Evolutionary conservation across 2,888 invertebrate genomes (phyloP).

Genomic region (Notocelia uddmanniana): DNA sequence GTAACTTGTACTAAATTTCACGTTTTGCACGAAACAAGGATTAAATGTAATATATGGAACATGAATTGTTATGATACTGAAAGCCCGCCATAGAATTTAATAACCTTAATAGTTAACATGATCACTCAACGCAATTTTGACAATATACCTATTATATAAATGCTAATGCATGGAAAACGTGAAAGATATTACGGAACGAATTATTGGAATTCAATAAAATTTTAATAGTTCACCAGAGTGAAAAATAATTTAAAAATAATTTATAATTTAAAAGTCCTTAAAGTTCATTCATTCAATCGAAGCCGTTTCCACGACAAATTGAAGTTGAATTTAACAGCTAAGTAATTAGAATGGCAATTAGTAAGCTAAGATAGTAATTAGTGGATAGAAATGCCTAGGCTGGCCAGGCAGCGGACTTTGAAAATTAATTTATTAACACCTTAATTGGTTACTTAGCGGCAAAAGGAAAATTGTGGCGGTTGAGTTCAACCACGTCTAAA

Average conservation of each 20-base stretch:
- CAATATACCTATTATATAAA: no score
- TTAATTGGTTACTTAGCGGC: constrained; percentile 57
- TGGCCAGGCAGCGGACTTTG: constrained; percentile 55
- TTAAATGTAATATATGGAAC: no score
- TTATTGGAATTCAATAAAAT: no score
- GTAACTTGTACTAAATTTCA: no score
- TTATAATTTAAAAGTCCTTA: background rate
- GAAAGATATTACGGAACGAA: no score
- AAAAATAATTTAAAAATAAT: background rate
- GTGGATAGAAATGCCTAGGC: constrained; percentile 57
- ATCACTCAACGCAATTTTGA: background rate
- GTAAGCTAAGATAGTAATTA: constrained; percentile 59
- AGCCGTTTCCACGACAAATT: constrained; percentile 37
- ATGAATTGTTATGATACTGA: background rate
- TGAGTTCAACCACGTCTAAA: constrained; percentile 41
- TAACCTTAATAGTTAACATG: background rate
- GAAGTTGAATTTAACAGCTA: constrained; percentile 56
- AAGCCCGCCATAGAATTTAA: background rate
- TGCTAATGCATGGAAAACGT: no score
- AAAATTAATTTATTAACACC: constrained; percentile 63
- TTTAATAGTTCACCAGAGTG: background rate
- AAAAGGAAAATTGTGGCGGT: constrained; percentile 48
- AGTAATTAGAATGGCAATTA: constrained; percentile 56
- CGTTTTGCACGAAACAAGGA: no score
- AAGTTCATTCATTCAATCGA: background rate